Evolutionary conservation across 1,140 invertebrate species (phyloP).

Genomic region (Calosoma granatense): DNA sequence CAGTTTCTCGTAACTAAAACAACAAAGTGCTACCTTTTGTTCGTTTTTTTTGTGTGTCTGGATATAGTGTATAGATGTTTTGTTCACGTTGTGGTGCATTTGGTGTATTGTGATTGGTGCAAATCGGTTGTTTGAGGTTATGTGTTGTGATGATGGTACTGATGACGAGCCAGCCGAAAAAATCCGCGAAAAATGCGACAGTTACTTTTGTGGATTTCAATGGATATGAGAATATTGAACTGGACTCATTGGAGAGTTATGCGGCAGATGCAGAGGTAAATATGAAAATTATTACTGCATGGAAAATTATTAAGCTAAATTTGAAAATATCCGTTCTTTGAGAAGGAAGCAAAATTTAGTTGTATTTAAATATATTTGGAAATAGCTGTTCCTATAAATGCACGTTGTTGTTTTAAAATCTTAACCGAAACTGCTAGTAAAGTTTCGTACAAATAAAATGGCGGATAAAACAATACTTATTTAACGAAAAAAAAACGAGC

Average conservation of each 20-base stretch:
- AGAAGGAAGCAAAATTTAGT: neutral
- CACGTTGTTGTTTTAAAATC: no score
- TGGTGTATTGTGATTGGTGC: neutral
- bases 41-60: no score
- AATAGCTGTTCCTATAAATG: no score
- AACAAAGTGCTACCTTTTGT: no score
- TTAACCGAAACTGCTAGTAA: no score
- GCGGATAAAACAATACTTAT: no score
- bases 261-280: constrained; percentile 13
- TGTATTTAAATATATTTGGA: no score
- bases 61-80: neutral
- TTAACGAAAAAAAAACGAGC: no score
- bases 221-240: constrained; percentile 25
- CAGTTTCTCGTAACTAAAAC: no score
- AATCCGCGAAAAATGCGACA: constrained; percentile 21
- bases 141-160: constrained; percentile 17
- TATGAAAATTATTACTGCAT: neutral
- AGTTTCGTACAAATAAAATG: no score
- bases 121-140: constrained; percentile 4
- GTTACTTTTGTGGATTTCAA: constrained; percentile 19
- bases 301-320: neutral
- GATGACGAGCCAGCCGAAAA: constrained; percentile 20
- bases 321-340: neutral
- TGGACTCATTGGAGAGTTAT: constrained; percentile 29
- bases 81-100: neutral